Percentiles rank a stretch among this genome's conserved stretches.
phyloP scores from a whole-genome alignment of 2,113 vertebrate species.

The Grallaria varia region DNA sequence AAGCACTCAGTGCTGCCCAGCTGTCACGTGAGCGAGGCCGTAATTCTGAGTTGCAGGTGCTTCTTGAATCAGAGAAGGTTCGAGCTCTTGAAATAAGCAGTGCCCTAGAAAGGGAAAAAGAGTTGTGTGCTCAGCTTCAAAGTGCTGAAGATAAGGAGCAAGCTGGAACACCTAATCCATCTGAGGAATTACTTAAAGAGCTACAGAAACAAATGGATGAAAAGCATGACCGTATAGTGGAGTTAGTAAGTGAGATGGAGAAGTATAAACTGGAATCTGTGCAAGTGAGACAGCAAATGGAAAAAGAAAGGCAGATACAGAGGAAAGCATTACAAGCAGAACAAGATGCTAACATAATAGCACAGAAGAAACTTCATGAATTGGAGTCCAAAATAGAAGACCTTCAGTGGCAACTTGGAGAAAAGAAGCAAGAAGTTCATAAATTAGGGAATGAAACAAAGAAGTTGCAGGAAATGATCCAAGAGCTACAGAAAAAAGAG shows the following conservation, averaged over 20 bases:
- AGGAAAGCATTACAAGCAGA: constrained; percentile 75
- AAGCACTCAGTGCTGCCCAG: constrained; percentile 67
- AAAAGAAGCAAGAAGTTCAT: constrained; percentile 75
- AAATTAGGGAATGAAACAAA: constrained; percentile 81
- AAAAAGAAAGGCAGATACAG: constrained; percentile 81
- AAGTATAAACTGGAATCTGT: constrained; percentile 84
- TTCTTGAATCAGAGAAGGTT: constrained; percentile 85
- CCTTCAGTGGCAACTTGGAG: constrained; percentile 80
- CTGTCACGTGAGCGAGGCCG: constrained; percentile 75
- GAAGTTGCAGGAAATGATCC: constrained; percentile 78
- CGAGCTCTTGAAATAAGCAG: constrained; percentile 81
- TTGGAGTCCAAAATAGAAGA: constrained; percentile 76
- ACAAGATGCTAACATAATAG: constrained; percentile 78
- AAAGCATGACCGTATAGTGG: constrained; percentile 84
- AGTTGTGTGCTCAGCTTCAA: constrained; percentile 70
- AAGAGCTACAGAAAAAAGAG: constrained; percentile 70
- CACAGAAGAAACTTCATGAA: constrained; percentile 75
- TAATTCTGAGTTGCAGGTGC: constrained; percentile 85
- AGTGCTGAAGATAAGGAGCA: constrained; percentile 45
- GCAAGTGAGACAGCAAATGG: constrained; percentile 76
- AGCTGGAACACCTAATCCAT: constrained; percentile 37
- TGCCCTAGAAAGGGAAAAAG: constrained; percentile 80
- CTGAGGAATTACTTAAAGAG: constrained; percentile 79
- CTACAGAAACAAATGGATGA: constrained; percentile 86
- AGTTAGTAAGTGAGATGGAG: constrained; percentile 85